phyloP scores from a whole-genome alignment of 2,888 invertebrate species.

The Lymantria dispar region DNA sequence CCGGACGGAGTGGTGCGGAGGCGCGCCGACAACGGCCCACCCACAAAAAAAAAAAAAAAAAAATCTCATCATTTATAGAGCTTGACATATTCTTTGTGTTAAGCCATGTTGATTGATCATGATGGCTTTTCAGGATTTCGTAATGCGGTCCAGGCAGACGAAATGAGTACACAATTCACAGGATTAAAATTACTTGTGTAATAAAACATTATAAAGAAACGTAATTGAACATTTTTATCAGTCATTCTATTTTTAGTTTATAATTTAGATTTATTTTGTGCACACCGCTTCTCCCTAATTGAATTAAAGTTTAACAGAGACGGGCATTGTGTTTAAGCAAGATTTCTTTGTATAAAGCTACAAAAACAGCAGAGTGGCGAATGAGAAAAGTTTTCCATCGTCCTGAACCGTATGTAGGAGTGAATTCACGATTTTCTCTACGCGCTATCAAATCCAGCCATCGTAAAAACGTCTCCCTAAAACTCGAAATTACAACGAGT shows the following conservation, averaged over 20 bases:
- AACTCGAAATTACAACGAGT: constrained; percentile 32
- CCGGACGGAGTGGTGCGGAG: too few species aligned
- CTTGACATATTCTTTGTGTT: too few species aligned
- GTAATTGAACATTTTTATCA: neutral
- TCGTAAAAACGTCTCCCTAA: constrained; percentile 37
- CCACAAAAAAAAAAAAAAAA: too few species aligned
- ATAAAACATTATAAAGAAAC: neutral
- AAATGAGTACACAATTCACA: too few species aligned
- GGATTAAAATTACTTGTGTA: too few species aligned
- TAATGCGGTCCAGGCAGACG: too few species aligned
- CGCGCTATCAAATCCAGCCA: constrained; percentile 14
- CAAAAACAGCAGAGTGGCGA: neutral
- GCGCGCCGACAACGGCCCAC: too few species aligned
- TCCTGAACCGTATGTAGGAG: constrained; percentile 1
- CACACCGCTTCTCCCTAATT: neutral
- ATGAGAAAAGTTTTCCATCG: constrained; percentile 11
- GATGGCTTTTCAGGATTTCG: too few species aligned
- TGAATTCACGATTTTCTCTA: constrained; percentile 15
- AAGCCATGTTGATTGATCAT: too few species aligned
- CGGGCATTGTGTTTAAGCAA: neutral
- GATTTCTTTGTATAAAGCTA: neutral
- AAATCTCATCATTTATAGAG: too few species aligned
- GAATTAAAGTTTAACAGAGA: constrained; percentile 3
- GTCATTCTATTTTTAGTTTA: neutral
- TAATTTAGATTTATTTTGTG: neutral